Evolutionary conservation across 2,113 vertebrate genomes (phyloP), one percentile per base, ranked within the genome.

Genomic region (Tachuris rubrigastra): DNA sequence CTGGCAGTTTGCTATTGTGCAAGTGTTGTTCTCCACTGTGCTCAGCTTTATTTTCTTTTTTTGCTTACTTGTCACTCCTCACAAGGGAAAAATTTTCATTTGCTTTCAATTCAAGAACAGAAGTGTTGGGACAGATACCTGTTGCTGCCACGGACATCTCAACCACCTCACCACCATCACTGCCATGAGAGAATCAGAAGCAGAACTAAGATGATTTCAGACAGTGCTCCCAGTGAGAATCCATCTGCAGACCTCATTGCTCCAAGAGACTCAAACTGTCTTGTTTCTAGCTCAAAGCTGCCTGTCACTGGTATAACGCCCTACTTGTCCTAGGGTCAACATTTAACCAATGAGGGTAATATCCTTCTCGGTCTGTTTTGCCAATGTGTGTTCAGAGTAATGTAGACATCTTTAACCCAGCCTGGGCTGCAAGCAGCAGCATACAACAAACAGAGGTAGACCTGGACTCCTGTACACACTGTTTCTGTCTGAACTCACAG

Each of bases 291-390:
- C 37, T 16, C 37, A 30, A 71, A 68, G 20, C 1, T 85, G 12
- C 5, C 35, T 8, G 4, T 39, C 11, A 42, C 10, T 28, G 20
- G 2, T 31, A 8, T 35, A 42, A 41, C 0, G 0, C 3, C 12
- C 6, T 16, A 7, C 22, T 68, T 20, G 2, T 21, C 22, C 33
- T 83, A 76, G 22, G 33, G 33, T 8, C 13, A 58, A 21, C 17
- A 24, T 41, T 83, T 52, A 68, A 16, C 19, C 22, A 33, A 28
- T 44, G 25, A 37, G 9, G 8, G 11, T 33, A 50, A 46, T 33
- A 31, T 50, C 15, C 33, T 39, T 24, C 46, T 76, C 49, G 42
- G 14, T 2, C 4, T 44, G 49, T 79, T 93, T 65, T 69, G 30
- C 18, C 20, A 42, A 75, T 41, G 33, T 12, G 1, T 35, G 14